Evolutionary conservation across 2,888 invertebrate genomes (phyloP).

Genomic region (Tiliacea aurago): DNA sequence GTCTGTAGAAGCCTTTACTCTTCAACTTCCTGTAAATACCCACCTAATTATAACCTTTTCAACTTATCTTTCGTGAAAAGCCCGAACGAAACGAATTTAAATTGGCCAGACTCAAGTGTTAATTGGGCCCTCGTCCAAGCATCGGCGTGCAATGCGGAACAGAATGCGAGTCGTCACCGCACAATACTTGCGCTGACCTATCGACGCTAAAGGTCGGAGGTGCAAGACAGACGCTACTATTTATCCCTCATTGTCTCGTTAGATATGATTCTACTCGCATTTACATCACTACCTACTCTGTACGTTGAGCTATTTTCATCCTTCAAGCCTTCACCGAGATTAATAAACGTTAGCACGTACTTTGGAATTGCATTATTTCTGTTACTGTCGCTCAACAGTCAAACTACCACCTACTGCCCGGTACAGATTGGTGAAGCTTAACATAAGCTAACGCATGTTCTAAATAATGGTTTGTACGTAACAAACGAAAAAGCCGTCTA

Average conservation of each 20-base stretch:
- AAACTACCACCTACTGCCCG: background rate
- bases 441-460: too few relatives aligned
- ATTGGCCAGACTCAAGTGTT: constrained; percentile 38
- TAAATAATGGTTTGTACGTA: too few relatives aligned
- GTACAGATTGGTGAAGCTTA: background rate
- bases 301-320: background rate
- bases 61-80: constrained; percentile 2
- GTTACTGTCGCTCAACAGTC: background rate
- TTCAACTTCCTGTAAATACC: constrained; percentile 4
- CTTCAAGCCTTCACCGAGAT: background rate
- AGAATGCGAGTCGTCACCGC: constrained; percentile 60
- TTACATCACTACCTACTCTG: background rate
- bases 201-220: constrained; percentile 69
- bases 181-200: constrained; percentile 69
- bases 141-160: constrained; percentile 65
- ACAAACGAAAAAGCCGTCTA: background rate
- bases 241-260: constrained; percentile 38
- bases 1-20: too few relatives aligned
- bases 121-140: constrained; percentile 22
- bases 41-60: constrained; percentile 6
- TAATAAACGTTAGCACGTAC: background rate
- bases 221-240: constrained; percentile 51
- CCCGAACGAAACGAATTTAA: constrained; percentile 28
- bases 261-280: background rate
- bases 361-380: background rate